Evolutionary conservation across 2,113 vertebrate species (phyloP).

Genomic region (Epinephelus cyanopodus): DNA sequence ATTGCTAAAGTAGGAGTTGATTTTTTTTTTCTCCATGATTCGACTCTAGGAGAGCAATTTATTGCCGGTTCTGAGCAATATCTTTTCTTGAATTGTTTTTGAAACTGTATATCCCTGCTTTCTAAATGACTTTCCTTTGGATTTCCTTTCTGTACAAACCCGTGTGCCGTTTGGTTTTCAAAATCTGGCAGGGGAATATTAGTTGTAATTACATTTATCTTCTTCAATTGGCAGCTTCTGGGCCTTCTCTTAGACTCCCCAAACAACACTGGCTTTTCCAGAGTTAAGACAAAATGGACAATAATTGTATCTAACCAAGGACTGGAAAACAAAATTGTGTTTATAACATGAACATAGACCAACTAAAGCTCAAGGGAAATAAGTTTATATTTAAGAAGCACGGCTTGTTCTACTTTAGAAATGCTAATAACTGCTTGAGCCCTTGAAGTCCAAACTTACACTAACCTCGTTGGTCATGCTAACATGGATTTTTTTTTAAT

Average conservation of each 20-base stretch:
- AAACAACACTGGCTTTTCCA: slow-evolving; percentile 32
- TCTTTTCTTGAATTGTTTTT: background rate
- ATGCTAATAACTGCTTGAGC: slow-evolving; percentile 12
- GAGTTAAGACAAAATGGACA: slow-evolving; percentile 45
- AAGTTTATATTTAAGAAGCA: slow-evolving; percentile 14
- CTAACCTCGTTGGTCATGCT: slow-evolving; percentile 5
- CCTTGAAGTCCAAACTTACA: background rate
- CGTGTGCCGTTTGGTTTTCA: slow-evolving; percentile 17
- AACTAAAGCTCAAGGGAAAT: slow-evolving; percentile 51
- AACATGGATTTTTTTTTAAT: background rate
- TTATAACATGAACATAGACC: slow-evolving; percentile 24
- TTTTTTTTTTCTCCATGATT: background rate
- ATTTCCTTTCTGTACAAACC: background rate
- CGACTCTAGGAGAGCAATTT: background rate
- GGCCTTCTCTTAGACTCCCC: slow-evolving; percentile 38
- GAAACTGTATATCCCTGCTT: background rate
- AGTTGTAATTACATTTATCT: slow-evolving; percentile 54
- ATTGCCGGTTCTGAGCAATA: background rate
- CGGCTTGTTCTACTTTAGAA: slow-evolving; percentile 15
- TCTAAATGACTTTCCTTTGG: slow-evolving; percentile 15
- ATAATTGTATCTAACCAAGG: slow-evolving; percentile 39
- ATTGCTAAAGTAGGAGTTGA: background rate
- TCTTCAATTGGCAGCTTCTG: slow-evolving; percentile 53
- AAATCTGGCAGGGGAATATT: slow-evolving; percentile 40
- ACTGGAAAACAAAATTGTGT: slow-evolving; percentile 24